Evolutionary conservation across 2,888 invertebrate species (phyloP).

Genomic region (Synergus itoensis): DNA sequence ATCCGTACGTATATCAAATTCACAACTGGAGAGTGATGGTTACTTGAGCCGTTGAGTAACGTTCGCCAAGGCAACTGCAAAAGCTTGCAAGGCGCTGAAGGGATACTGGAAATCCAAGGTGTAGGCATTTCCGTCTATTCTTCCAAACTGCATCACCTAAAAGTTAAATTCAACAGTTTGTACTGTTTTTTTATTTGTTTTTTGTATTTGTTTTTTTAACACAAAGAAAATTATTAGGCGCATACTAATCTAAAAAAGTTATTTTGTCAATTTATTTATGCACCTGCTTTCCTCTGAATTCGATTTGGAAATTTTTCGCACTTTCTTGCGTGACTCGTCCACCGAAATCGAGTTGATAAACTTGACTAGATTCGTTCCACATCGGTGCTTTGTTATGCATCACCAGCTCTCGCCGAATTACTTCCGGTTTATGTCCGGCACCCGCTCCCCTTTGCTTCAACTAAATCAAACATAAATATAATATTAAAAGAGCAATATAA

Average conservation of each 20-base stretch:
- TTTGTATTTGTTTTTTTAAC: too few species aligned
- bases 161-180: not conserved
- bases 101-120: conserved; percentile 99
- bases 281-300: conserved; percentile 97
- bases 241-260: not conserved
- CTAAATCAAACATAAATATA: conserved; percentile 76
- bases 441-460: conserved; percentile 80
- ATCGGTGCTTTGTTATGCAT: conserved; percentile 99
- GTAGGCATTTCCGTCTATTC: conserved; percentile 99
- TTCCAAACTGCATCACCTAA: conserved; percentile 99
- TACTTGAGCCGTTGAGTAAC: conserved; percentile 97
- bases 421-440: conserved; percentile 68
- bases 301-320: conserved; percentile 99
- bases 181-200: not conserved
- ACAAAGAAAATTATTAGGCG: too few species aligned
- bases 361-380: conserved; percentile 99
- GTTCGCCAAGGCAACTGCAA: conserved; percentile 98
- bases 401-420: conserved; percentile 85
- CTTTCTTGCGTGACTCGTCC: conserved; percentile 99
- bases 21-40: conserved; percentile 48
- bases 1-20: conserved; percentile 43
- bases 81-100: conserved; percentile 98
- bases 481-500: not conserved
- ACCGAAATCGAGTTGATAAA: conserved; percentile 99
- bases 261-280: not conserved